Evolutionary conservation across 2,113 vertebrate genomes (phyloP).

Genomic region (Aleadryas rufinucha): DNA sequence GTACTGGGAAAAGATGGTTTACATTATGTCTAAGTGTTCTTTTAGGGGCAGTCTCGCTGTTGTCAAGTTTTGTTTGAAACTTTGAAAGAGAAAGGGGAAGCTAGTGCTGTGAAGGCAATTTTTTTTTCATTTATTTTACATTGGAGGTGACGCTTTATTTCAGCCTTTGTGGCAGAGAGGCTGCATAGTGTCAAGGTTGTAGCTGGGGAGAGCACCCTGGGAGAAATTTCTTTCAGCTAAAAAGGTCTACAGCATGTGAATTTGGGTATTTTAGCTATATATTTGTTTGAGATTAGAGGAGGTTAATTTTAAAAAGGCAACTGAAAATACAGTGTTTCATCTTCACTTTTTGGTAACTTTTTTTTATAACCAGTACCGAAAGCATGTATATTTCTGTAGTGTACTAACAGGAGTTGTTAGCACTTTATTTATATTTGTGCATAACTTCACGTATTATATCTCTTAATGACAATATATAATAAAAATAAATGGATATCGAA

Average conservation of each 20-base stretch:
- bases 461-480: neutral
- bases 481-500: neutral
- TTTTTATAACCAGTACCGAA: neutral
- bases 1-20: neutral
- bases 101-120: neutral
- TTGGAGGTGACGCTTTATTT: neutral
- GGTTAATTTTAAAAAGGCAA: neutral
- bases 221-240: neutral
- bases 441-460: fast-evolving
- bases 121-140: neutral
- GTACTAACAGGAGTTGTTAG: neutral
- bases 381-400: neutral
- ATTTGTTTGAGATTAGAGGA: neutral
- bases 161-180: neutral
- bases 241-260: neutral
- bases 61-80: neutral
- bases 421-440: neutral
- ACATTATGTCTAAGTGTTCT: neutral
- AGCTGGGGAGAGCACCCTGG: neutral
- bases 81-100: neutral
- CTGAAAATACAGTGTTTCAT: neutral
- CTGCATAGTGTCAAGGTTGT: neutral
- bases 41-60: neutral
- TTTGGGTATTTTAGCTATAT: neutral
- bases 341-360: neutral